Evolutionary conservation across 2,888 invertebrate species (phyloP), one percentile per base, ranked within the genome.

Genomic region (Ditula angustiorana): DNA sequence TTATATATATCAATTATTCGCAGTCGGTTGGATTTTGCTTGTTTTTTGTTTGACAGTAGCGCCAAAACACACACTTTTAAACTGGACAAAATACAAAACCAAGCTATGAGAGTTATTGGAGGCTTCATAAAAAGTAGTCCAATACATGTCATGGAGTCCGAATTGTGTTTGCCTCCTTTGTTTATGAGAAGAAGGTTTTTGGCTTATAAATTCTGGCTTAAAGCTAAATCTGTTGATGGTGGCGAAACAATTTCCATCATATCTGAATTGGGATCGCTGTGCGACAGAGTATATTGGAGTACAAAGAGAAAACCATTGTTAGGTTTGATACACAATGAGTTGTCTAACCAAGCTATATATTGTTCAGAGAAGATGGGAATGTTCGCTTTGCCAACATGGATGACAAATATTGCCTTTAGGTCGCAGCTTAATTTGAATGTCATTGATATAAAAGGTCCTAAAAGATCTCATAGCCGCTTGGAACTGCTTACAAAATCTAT

Each of bases 1-100:
- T 11, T 76, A 1, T 75, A 75, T 53, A 71, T 78, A 2, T 16
- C 74, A 5, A 21, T 74, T 4, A 69, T 76, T 41, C 49, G 76
- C 16, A 75, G 74, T 52, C 55, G 75, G 26, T 16, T 77, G 0
- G 74, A 75, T 50, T 74, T 72, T 57, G 72, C 58, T 0, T 30
- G 69, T 33, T 73, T 68, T 58, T 30, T 76, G 0, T 71, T 67
- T 50, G 69, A 63, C 4, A 70, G 44, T 30, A 66, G 68, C 30
- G 26, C 44, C 13, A 61, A 72, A 52, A 66, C 47, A 3, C 47
- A 71, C 44, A 23, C 72, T 30, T 5, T 26, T 11, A 74, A 71
- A 59, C 11, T 74, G 44, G 69, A 71, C 33, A 69, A 44, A 35
- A 23, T 74, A 2, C 76, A 73, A 61, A 72, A 72, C 61, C 69